These are phyloP conservation scores for Falco peregrinus DNA, from an alignment of 2,797 vertebrate species.

Conservation along the genomic window DNA sequence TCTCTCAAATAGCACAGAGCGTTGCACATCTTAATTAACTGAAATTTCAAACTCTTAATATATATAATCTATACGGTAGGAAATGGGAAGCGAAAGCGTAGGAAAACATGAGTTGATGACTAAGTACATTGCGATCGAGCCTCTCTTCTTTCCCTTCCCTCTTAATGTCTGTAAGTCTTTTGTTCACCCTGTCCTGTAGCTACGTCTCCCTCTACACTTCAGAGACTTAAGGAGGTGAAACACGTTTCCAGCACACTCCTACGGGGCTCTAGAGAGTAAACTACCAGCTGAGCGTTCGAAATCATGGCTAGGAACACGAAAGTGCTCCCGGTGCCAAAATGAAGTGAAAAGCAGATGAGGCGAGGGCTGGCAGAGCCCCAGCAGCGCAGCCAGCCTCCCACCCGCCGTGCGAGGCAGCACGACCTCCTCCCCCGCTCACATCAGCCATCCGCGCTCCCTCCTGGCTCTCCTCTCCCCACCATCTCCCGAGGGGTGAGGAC, in stretches of 20 bases:
- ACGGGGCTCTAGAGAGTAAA: background rate
- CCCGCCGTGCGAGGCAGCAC: conserved; percentile 5
- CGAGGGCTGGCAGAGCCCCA: conserved; percentile 19
- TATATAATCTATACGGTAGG: background rate
- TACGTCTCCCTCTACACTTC: background rate
- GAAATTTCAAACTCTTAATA: background rate
- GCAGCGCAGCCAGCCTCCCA: background rate
- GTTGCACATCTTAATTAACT: background rate
- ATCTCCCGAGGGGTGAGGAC: background rate
- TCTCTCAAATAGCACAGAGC: background rate
- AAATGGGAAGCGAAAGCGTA: background rate
- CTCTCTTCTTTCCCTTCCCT: background rate
- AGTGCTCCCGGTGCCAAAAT: background rate
- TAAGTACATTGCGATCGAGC: background rate
- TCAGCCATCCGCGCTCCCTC: background rate
- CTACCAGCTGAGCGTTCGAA: background rate
- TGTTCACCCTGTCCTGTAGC: background rate
- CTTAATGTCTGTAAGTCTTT: background rate
- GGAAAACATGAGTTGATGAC: background rate
- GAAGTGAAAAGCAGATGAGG: conserved; percentile 8
- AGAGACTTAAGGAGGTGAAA: background rate
- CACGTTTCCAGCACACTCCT: background rate
- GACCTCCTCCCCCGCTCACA: background rate
- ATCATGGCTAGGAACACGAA: background rate
- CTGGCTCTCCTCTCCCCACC: background rate